A percentile compares a stretch with the other conserved stretches of the same genome.
These are phyloP conservation scores for Leptopilina myrica DNA, from an alignment of 2,888 invertebrate genomes.

Conservation along the genomic window DNA sequence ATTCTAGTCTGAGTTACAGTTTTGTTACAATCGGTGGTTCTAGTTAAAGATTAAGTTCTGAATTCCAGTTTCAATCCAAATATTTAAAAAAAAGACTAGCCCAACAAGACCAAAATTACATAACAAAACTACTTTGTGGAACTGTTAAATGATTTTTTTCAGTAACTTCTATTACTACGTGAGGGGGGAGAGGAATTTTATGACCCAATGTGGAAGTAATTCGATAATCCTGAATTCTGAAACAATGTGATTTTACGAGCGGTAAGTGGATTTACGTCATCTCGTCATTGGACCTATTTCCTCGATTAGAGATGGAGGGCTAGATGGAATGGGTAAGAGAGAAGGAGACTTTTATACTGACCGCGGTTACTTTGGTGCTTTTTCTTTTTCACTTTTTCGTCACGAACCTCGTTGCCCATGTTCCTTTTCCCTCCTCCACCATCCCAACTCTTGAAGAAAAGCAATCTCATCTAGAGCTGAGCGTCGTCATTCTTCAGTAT, in stretches of 20 bases:
- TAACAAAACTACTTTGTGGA: too few relatives aligned
- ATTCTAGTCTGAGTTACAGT: too few relatives aligned
- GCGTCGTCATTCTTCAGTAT: constrained; percentile 61
- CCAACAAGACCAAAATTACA: too few relatives aligned
- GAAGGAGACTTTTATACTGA: background rate
- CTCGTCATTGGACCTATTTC: constrained; percentile 12
- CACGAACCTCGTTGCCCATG: constrained; percentile 41
- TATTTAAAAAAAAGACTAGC: too few relatives aligned
- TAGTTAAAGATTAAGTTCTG: too few relatives aligned
- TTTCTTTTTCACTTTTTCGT: constrained; percentile 27
- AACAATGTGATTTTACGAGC: constrained; percentile 5
- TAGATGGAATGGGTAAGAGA: background rate
- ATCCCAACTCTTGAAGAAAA: constrained; percentile 42
- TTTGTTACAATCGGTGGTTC: too few relatives aligned
- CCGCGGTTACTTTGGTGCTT: background rate
- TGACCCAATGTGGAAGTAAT: too few relatives aligned
- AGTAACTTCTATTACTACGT: too few relatives aligned
- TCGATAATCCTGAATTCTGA: background rate
- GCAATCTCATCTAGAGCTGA: constrained; percentile 60
- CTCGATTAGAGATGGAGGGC: background rate
- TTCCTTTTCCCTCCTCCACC: background rate
- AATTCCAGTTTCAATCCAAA: too few relatives aligned
- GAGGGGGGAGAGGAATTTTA: too few relatives aligned
- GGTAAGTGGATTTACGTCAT: constrained; percentile 28
- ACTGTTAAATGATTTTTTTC: too few relatives aligned